Percentiles rank a stretch among this genome's conserved stretches.
These are phyloP conservation scores for Malacosoma neustria DNA, from an alignment of 2,888 invertebrate genomes.

Conservation along the genomic window DNA sequence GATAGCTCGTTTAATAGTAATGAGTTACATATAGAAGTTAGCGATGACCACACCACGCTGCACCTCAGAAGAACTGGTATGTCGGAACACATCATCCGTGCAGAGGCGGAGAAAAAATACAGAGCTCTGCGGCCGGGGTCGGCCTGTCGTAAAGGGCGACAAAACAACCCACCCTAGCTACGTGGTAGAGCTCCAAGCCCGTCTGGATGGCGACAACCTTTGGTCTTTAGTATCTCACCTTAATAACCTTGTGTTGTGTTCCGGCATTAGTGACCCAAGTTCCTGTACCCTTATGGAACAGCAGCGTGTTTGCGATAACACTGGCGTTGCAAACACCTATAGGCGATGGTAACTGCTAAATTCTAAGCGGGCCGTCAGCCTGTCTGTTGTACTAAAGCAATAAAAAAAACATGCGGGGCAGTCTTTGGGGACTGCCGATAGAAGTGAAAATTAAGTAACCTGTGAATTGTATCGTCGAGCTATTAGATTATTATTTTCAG, in stretches of 20 bases:
- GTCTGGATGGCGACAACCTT: background rate
- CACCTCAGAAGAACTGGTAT: no score
- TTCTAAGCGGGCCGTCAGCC: background rate
- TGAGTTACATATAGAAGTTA: no score
- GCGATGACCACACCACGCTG: no score
- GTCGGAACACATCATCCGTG: no score
- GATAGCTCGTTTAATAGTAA: no score
- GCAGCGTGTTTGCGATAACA: background rate
- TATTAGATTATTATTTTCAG: no score
- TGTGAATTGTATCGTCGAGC: no score
- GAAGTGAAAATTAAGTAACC: no score
- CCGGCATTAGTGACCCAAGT: background rate
- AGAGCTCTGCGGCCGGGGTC: background rate
- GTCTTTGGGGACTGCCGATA: no score
- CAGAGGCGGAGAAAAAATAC: background rate
- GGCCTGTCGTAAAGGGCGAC: background rate
- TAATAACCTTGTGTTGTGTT: background rate
- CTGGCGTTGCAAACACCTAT: background rate
- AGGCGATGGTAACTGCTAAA: background rate
- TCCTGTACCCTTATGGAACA: background rate
- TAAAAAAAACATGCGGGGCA: background rate
- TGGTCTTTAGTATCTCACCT: background rate
- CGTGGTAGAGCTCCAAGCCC: background rate
- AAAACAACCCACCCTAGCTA: background rate
- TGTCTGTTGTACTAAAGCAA: background rate